Percentiles rank a stretch among this genome's conserved stretches.
Evolutionary conservation across 2,888 invertebrate genomes (phyloP).

Genomic region (Chouioia cunea): DNA sequence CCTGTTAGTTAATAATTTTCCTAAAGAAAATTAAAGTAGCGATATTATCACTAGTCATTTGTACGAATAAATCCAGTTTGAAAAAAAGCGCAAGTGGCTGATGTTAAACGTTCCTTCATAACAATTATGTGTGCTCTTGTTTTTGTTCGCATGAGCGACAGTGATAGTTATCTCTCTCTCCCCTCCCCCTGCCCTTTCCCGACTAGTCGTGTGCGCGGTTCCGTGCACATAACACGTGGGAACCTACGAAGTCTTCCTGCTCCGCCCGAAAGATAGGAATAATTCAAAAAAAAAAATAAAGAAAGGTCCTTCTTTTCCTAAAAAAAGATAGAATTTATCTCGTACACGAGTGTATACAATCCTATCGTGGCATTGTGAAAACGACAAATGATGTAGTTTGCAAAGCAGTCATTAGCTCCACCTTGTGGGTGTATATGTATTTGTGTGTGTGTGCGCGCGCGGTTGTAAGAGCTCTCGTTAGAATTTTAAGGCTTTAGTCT

Average conservation of each 20-base stretch:
- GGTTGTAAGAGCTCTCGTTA: constrained; percentile 17
- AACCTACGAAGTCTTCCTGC: constrained; percentile 2
- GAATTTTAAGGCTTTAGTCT: constrained; percentile 3
- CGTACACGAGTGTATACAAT: not conserved
- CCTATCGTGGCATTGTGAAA: constrained; percentile 16
- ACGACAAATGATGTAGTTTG: constrained; percentile 1
- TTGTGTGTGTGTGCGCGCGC: not conserved
- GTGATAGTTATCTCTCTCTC: no score
- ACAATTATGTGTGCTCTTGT: no score
- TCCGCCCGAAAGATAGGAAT: not conserved
- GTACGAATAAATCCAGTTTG: no score
- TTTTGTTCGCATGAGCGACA: no score
- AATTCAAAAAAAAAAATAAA: constrained; percentile 24
- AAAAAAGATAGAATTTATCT: not conserved
- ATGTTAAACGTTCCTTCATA: no score
- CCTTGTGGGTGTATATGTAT: no score
- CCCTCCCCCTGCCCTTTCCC: no score
- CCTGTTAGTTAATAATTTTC: no score
- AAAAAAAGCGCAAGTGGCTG: no score
- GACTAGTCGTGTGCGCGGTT: no score
- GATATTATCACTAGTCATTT: no score
- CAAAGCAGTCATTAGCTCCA: constrained; percentile 21
- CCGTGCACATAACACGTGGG: constrained; percentile 20
- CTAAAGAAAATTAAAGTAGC: no score
- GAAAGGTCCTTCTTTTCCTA: not conserved